Base-by-base conservation (phyloP, 2,113 vertebrate species). In the Diphyllodes magnificus region DNA sequence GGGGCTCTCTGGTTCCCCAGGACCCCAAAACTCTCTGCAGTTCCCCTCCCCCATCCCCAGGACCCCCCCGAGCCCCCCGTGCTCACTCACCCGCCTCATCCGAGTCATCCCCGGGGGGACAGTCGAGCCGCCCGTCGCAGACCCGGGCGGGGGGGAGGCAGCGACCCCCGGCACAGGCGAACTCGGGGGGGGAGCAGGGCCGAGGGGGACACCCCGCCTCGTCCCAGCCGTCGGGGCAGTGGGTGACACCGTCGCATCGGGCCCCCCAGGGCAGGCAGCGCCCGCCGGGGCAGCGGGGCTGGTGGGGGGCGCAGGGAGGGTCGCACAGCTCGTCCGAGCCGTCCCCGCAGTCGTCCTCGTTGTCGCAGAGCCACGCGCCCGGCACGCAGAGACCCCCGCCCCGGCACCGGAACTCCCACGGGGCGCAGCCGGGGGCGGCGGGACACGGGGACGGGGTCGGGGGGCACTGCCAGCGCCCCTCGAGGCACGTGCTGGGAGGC, bases 301-400 rank as follows among this genome's bases (percentile, higher is more conserved):
- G 97, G 17, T 97, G 95, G 0, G 95, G 98, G 31, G 97, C 86
- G 49, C 99, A 99, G 54, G 96, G 97, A 24, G 80, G 68, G 1
- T 94, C 93, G 40, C 99, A 99, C 54, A 98, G 54, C 93, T 99
- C 99, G 4, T 99, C 99, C 0, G 98, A 99, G 49, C 99, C 99
- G 1, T 99, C 98, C 0, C 98, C 98, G 8, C 99, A 99, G 95
- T 99, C 99, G 1, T 99, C 98, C 94, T 99, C 98, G 13, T 99
- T 98, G 97, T 99, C 99, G 73, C 99, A 99, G 53, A 98, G 90
- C 99, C 99, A 99, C 8, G 97, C 95, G 0, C 91, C 92, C 11
- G 99, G 98, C 66, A 99, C 97, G 71, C 99, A 99, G 76, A 98
- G 98, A 4, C 98, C 98, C 0, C 95, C 95, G 3, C 20, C 37